Evolutionary conservation across 2,797 vertebrate genomes (phyloP), one percentile per base, ranked within the genome.

Genomic region (Thalassophryne amazonica): DNA sequence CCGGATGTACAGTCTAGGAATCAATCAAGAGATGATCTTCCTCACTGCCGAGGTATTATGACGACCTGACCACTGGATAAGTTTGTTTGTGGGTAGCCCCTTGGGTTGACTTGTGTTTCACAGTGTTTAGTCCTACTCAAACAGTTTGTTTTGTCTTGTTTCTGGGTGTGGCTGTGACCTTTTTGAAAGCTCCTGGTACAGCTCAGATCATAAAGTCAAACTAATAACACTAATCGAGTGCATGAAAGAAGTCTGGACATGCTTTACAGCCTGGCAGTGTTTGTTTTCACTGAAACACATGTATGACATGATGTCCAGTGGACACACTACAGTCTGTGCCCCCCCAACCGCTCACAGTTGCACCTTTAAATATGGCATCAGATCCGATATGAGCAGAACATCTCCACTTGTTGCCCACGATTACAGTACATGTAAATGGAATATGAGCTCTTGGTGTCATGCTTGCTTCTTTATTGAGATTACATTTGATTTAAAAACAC

Each of bases 211-310:
- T 19, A n/a, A 16, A 20, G 32, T 42, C 36, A 47, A 35, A 34
- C 24, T 34, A 37, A 21, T 4, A 9, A 48, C 76, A 54, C 60
- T 57, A 76, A 83, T 73, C 63, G 65, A 69, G 51, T 56, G 9
- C 54, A 51, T 58, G 61, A 63, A 78, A 72, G 61, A 49, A 53
- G 65, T 31, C 66, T 53, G 57, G 70, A 61, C 80, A 51, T 36
- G 73, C 73, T 71, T 78, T 76, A 85, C 71, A 25, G 40, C 30
- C 32, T 24, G 1, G 45, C 42, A 28, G 73, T 68, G 53, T 83
- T 76, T 30, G 21, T 59, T 86, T 88, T 84, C 82, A 70, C 69
- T 39, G 32, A 75, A 69, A 76, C 75, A 77, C 73, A 83, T 81
- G 75, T 72, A 69, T 76, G 54, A 2, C 51, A 65, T 55, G 23